These are phyloP conservation scores for Unio delphinus DNA, from an alignment of 2,888 invertebrate species.

Conservation along the genomic window DNA sequence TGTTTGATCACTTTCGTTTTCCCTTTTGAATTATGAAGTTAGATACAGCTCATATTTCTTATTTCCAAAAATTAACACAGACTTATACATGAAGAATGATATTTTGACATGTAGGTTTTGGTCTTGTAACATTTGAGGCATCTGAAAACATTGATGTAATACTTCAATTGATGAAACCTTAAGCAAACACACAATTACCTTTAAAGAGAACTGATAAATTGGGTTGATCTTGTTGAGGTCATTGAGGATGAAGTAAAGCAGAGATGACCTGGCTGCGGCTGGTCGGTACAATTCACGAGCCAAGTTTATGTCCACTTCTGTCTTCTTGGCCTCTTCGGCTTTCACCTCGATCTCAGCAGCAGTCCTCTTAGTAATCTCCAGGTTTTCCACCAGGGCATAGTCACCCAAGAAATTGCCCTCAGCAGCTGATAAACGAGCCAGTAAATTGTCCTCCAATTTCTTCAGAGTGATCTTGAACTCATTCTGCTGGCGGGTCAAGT, in stretches of 20 bases:
- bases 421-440: constrained; percentile 91
- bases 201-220: constrained; percentile 96
- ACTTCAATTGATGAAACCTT: background rate
- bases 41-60: too few relatives aligned
- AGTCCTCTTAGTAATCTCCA: constrained; percentile 95
- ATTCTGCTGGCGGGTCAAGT: constrained; percentile 95
- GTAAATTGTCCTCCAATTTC: constrained; percentile 90
- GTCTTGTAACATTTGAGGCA: too few relatives aligned
- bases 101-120: too few relatives aligned
- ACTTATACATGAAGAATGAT: too few relatives aligned
- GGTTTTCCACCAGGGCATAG: constrained; percentile 94
- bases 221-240: constrained; percentile 96
- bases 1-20: too few relatives aligned
- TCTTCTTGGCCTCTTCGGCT: constrained; percentile 92
- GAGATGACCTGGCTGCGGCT: constrained; percentile 92
- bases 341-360: constrained; percentile 94
- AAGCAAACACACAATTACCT: constrained; percentile 75
- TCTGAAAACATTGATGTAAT: background rate
- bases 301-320: constrained; percentile 91
- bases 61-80: too few relatives aligned
- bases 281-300: constrained; percentile 93
- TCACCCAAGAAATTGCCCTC: constrained; percentile 95
- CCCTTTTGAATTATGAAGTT: too few relatives aligned
- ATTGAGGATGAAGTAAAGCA: constrained; percentile 95
- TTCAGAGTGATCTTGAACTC: constrained; percentile 96